These are phyloP conservation scores for Drosophila saltans DNA, from an alignment of 1,140 invertebrate species.

Conservation along the genomic window DNA sequence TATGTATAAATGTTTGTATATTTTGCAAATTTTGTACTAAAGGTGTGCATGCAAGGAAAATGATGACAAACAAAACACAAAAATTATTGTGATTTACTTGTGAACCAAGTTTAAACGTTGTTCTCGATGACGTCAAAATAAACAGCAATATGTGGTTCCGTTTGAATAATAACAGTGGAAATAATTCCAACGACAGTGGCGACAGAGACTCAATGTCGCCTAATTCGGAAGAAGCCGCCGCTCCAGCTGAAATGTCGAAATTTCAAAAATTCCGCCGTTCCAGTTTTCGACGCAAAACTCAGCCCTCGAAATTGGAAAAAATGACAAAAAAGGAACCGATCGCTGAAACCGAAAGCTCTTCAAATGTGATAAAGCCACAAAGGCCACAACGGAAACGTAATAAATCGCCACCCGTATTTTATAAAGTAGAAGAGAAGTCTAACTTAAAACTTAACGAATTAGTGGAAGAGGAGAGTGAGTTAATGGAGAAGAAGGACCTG, in stretches of 20 bases:
- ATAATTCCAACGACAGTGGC: conserved; percentile 1
- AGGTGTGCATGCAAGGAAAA: background rate
- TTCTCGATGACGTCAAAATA: background rate
- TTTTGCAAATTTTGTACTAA: background rate
- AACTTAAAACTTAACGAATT: conserved; percentile 18
- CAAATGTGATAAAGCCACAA: conserved; percentile 8
- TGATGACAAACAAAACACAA: background rate
- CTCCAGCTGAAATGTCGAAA: conserved; percentile 27
- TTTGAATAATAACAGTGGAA: conserved; percentile 25
- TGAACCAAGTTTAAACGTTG: background rate
- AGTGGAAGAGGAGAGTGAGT: conserved; percentile 13
- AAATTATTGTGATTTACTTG: background rate
- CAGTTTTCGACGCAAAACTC: conserved; percentile 49
- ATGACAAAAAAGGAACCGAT: background rate
- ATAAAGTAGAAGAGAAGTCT: conserved; percentile 16
- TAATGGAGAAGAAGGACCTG: conserved; percentile 21
- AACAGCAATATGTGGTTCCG: conserved; percentile 47
- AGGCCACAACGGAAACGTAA: conserved; percentile 29
- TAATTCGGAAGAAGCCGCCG: background rate
- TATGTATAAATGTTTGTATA: background rate
- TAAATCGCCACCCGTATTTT: conserved; percentile 40
- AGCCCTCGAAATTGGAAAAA: conserved; percentile 5
- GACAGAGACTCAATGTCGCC: background rate
- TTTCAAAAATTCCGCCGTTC: conserved; percentile 52
- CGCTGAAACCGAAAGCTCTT: background rate